Evolutionary conservation across 2,888 invertebrate species (phyloP), one percentile per base, ranked within the genome.

Genomic region (Gnatocerus cornutus): DNA sequence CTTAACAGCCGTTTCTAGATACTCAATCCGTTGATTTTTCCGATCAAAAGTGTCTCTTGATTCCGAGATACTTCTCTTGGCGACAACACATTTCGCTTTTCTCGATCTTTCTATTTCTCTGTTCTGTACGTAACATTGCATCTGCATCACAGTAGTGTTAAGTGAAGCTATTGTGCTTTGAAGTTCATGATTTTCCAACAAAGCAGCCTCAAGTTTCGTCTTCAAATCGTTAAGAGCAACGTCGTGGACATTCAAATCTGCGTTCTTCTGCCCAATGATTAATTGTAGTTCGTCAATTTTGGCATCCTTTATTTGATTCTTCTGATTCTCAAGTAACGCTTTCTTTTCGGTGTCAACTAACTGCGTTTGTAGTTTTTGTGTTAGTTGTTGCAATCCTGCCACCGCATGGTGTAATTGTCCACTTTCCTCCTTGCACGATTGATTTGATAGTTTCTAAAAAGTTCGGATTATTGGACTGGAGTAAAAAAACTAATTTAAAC

Each of bases 141-240:
- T 65, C 16, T 78, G 71, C 21, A 50, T 56, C 9, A 80, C 73
- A 1, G 77, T 79, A 41, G 73, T 73, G 27, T 79, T 77, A 5
- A 80, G 63, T 9, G 73, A 68, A 4, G 53, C 55, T 30, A 80
- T 76, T 1, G 78, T 80, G 8, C n/a, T 52, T 29, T 78, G 77
- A 7, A 81, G 71, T 12, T 79, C 77, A 41, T 76, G 73, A 55
- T 82, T 81, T 50, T 80, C 75, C n/a, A 83, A 79, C 13, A 85
- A 80, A 0, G 84, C 82, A 0, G 84, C 79, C 69, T 74, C 76
- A 9, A 83, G 69, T 39, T 86, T 86, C 9, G 80, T 74, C 29
- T 85, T 81, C n/a, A 79, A 72, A 30, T 83, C 83, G 58, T 85
- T 83, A 10, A 82, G 76, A 9, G 78, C 76, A 10, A 76, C 69